Evolutionary conservation across 2,113 vertebrate genomes (phyloP).

Genomic region (Mustelus asterias): DNA sequence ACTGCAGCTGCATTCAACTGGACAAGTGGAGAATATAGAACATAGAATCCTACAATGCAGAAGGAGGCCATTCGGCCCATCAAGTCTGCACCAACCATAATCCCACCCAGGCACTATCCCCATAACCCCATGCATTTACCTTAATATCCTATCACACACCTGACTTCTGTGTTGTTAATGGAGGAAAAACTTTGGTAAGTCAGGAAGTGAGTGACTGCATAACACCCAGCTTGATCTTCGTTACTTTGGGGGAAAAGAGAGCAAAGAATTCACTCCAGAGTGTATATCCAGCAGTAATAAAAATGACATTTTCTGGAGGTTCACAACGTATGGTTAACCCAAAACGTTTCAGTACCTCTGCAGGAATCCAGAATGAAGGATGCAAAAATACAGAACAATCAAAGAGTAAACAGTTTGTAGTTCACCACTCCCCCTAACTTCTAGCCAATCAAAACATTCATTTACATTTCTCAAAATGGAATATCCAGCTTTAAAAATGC

Average conservation of each 20-base stretch:
- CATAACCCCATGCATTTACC: too few species aligned
- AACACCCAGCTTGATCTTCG: not conserved
- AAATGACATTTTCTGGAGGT: not conserved
- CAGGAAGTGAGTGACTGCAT: too few species aligned
- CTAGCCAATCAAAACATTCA: not conserved
- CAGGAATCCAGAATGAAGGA: not conserved
- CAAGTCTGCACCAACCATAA: too few species aligned
- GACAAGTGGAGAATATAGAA: too few species aligned
- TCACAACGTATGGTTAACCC: not conserved
- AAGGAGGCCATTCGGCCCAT: too few species aligned
- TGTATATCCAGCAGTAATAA: not conserved
- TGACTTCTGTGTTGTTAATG: too few species aligned
- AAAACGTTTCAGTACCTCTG: not conserved
- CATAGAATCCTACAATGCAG: too few species aligned
- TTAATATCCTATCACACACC: too few species aligned
- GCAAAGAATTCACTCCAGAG: not conserved
- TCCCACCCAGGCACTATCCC: too few species aligned
- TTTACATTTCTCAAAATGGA: too few species aligned
- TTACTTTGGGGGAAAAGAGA: not conserved
- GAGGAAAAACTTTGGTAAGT: too few species aligned
- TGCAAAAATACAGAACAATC: not conserved
- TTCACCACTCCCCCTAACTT: not conserved
- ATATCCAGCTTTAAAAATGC: not conserved
- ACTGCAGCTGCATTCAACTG: too few species aligned
- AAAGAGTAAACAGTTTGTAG: not conserved